These are phyloP conservation scores for Nothobranchius furzeri DNA, from an alignment of 2,113 vertebrate genomes.

Conservation along the genomic window DNA sequence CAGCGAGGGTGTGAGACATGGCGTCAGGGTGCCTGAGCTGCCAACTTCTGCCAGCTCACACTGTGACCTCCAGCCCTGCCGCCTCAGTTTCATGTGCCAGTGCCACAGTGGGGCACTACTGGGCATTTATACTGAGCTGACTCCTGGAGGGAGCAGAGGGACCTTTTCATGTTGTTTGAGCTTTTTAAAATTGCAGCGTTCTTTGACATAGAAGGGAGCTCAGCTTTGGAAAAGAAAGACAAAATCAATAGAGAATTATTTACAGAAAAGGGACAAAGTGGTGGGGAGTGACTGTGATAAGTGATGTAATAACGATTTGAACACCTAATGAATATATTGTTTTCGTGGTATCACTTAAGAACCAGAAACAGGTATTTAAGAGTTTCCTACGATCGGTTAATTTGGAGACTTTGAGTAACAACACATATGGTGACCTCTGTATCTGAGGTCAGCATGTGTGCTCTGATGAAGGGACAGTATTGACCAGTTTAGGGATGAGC, in stretches of 20 bases:
- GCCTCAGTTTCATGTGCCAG: conserved; percentile 65
- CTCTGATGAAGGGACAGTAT: conserved; percentile 55
- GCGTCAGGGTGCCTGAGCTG: conserved; percentile 69
- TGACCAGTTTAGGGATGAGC: conserved; percentile 72
- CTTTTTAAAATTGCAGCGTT: conserved; percentile 24
- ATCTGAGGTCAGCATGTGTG: conserved; percentile 64
- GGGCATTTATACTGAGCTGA: conserved; percentile 47
- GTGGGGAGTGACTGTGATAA: background rate
- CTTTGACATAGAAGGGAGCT: conserved; percentile 5
- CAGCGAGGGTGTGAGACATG: conserved; percentile 74
- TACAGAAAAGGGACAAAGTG: background rate
- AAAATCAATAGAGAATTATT: background rate
- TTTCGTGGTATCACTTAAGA: background rate
- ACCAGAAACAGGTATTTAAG: background rate
- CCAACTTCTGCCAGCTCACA: conserved; percentile 69
- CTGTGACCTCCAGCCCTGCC: conserved; percentile 69
- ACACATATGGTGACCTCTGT: conserved; percentile 19
- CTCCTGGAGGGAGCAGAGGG: conserved; percentile 45
- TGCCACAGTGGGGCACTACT: conserved; percentile 55
- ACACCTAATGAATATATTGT: too few relatives aligned
- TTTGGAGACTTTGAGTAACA: conserved; percentile 27
- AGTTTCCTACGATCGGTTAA: conserved; percentile 6
- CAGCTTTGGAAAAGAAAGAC: background rate
- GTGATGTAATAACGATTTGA: too few relatives aligned
- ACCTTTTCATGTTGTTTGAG: conserved; percentile 43